Evolutionary conservation across 2,113 vertebrate species (phyloP).

Genomic region (Nycticebus coucang): DNA sequence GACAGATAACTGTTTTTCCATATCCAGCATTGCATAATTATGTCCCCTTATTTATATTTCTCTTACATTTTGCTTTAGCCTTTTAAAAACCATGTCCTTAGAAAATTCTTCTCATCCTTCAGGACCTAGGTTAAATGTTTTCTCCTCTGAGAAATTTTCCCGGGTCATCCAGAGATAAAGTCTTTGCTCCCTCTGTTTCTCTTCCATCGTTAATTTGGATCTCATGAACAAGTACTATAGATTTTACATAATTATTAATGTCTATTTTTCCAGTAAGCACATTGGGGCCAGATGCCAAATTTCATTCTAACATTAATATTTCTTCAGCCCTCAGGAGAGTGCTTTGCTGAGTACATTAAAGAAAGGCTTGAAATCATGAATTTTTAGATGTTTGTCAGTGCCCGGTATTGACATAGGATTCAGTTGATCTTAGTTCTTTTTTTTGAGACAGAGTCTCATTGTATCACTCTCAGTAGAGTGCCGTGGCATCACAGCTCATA

Average conservation of each 20-base stretch:
- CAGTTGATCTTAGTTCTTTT: neutral
- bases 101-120: neutral
- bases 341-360: neutral
- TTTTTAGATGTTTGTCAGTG: neutral
- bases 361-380: neutral
- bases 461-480: too few relatives aligned
- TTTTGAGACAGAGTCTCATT: too few relatives aligned
- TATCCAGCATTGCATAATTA: neutral
- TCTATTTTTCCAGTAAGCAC: neutral
- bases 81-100: neutral
- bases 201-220: neutral
- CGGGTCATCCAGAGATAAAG: neutral
- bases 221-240: neutral
- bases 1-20: neutral
- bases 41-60: neutral
- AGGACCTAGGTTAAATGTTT: neutral
- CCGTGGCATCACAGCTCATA: too few relatives aligned
- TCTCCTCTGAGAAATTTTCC: neutral
- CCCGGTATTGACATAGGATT: neutral
- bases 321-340: neutral
- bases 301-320: neutral
- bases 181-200: neutral
- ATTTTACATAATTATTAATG: neutral
- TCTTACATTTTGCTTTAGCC: neutral
- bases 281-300: neutral